Evolutionary conservation across 2,888 invertebrate species (phyloP).

Genomic region (Pollenia amentaria): DNA sequence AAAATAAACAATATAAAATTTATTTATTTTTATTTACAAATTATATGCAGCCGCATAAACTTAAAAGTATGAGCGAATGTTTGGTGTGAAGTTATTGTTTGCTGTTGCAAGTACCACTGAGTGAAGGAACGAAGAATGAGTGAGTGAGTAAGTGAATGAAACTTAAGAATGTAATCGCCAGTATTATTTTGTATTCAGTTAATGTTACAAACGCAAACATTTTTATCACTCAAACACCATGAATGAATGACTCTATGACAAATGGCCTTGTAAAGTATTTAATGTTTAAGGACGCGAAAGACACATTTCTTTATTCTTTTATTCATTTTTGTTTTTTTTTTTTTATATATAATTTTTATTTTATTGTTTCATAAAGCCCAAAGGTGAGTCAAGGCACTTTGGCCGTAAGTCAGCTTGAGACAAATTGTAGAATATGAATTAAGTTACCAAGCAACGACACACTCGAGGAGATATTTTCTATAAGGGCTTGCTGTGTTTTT

Average conservation of each 20-base stretch:
- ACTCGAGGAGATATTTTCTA: no score
- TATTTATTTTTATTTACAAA: conserved; percentile 60
- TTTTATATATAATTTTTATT: not conserved
- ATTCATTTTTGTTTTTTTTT: not conserved
- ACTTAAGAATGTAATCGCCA: conserved; percentile 53
- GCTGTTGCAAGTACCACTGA: no score
- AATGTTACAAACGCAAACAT: conserved; percentile 53
- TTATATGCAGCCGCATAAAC: conserved; percentile 33
- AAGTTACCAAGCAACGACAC: not conserved
- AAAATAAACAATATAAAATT: conserved; percentile 50
- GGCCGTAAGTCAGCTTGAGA: conserved; percentile 41
- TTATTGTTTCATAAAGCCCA: conserved; percentile 36
- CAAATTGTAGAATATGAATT: conserved; percentile 60
- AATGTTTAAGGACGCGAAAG: conserved; percentile 64
- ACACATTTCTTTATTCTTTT: conserved; percentile 52
- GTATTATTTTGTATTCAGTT: conserved; percentile 62
- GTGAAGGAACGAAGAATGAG: not conserved
- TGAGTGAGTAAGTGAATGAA: conserved; percentile 9
- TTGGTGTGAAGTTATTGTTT: conserved; percentile 28
- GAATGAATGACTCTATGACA: conserved; percentile 63
- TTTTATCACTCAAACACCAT: conserved; percentile 62
- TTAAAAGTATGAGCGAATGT: not conserved
- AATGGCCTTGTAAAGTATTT: conserved; percentile 69
- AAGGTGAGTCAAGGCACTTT: conserved; percentile 53
- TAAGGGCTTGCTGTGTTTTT: not conserved